Percentiles rank a stretch among this genome's conserved stretches.
phyloP scores from a whole-genome alignment of 2,888 invertebrate genomes.

The Mythimna ferrago region DNA sequence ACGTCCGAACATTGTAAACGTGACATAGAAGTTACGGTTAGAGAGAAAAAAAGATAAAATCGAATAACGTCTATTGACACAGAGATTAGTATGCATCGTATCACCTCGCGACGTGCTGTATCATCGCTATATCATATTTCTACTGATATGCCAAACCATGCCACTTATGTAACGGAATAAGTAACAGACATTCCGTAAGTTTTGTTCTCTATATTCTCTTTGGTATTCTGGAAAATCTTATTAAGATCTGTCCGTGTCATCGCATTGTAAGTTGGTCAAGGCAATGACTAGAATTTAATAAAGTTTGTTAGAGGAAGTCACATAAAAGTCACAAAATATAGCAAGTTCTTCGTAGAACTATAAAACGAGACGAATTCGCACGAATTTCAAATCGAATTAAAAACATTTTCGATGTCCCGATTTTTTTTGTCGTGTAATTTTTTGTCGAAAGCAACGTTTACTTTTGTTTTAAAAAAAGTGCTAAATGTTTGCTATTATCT shows the following conservation, averaged over 20 bases:
- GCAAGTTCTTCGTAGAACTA: no score
- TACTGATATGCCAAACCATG: constrained; percentile 50
- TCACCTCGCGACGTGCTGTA: constrained; percentile 60
- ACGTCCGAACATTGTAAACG: constrained; percentile 32
- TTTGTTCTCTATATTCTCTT: constrained; percentile 17
- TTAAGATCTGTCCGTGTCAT: constrained; percentile 16
- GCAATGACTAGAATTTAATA: neutral
- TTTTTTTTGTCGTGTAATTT: no score
- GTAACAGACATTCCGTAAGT: constrained; percentile 24
- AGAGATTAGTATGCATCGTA: constrained; percentile 67
- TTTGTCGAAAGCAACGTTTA: no score
- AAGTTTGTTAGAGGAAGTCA: no score
- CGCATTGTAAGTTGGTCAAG: constrained; percentile 8
- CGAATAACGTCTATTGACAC: constrained; percentile 66
- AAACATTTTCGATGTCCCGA: no score
- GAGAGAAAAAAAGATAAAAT: constrained; percentile 60
- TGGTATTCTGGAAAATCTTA: constrained; percentile 24
- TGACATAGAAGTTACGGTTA: constrained; percentile 55
- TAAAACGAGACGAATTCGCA: no score
- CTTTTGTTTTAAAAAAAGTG: neutral
- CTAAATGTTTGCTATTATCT: neutral
- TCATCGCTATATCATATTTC: constrained; percentile 58
- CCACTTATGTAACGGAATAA: constrained; percentile 45
- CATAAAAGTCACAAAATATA: no score
- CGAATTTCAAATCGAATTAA: no score